Conservation (phyloP, 2,888 invertebrate species). For the Orthosia gracilis region DNA sequence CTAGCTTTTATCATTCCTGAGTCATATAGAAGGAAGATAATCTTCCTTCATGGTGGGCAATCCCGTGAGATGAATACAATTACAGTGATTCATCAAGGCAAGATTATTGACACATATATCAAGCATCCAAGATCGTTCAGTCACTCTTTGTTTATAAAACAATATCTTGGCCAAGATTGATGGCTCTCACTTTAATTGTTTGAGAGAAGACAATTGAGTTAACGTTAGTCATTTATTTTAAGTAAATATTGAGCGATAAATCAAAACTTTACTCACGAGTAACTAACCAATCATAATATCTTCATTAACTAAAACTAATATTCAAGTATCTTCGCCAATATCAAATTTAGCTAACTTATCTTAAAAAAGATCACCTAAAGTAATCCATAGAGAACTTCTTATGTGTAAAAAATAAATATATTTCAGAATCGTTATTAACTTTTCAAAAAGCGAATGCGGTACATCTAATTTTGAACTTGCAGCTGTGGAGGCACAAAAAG, state of each 20-base stretch:
- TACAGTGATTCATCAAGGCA: conserved; percentile 27
- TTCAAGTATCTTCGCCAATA: neutral
- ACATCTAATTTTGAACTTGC: neutral
- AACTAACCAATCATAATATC: neutral
- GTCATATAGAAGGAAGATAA: neutral
- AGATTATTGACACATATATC: conserved; percentile 27
- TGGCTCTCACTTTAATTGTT: conserved; percentile 41
- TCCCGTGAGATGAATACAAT: neutral
- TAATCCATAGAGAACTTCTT: no score
- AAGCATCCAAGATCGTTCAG: conserved; percentile 26
- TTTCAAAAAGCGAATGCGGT: no score
- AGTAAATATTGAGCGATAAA: conserved; percentile 24
- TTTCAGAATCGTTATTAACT: no score
- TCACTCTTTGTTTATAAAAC: conserved; percentile 52
- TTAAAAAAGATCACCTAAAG: no score
- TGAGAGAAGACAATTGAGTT: conserved; percentile 47
- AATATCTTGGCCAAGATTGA: conserved; percentile 51
- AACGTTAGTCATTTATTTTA: conserved; percentile 17
- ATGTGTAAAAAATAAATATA: no score
- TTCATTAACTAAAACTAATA: neutral
- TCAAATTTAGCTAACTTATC: neutral
- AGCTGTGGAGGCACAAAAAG: neutral
- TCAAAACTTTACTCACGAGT: neutral
- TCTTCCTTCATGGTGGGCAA: conserved; percentile 5
- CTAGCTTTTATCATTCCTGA: neutral